Evolutionary conservation across 35 echinoderm and acorn worm genomes (phyloP).

Genomic region (Apostichopus japonicus): DNA sequence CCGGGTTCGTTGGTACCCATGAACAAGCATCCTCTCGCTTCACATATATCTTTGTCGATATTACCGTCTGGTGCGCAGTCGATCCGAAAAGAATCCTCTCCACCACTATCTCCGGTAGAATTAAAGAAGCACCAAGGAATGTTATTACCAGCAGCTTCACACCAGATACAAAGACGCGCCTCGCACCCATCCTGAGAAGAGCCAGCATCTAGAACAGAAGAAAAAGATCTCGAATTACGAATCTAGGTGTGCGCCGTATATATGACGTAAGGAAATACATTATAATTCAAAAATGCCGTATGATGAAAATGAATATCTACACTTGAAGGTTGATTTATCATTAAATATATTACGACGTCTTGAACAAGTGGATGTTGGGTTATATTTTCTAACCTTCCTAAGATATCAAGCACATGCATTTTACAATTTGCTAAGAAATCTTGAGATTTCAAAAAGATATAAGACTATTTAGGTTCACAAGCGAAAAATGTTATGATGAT

Average conservation of each 20-base stretch:
- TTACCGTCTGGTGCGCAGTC: constrained; percentile 76
- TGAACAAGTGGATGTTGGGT: too few relatives aligned
- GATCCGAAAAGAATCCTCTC: constrained; percentile 61
- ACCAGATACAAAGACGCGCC: constrained; percentile 78
- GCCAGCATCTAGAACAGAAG: constrained; percentile 56
- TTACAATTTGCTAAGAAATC: neutral
- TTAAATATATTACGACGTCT: neutral
- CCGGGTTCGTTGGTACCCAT: constrained; percentile 54
- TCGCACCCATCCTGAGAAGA: constrained; percentile 56
- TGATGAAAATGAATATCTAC: too few relatives aligned
- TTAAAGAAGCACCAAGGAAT: constrained; percentile 92
- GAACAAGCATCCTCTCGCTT: constrained; percentile 63
- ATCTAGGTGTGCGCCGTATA: too few relatives aligned
- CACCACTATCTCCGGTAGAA: constrained; percentile 54
- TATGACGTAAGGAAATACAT: too few relatives aligned
- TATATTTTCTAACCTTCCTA: too few relatives aligned
- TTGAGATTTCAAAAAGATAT: neutral
- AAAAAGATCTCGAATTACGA: too few relatives aligned
- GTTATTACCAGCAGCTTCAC: constrained; percentile 21
- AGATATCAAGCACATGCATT: neutral
- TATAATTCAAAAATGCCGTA: too few relatives aligned
- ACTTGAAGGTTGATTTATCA: too few relatives aligned
- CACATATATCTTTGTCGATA: constrained; percentile 54
- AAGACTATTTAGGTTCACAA: neutral
- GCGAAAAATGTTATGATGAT: neutral